Evolutionary conservation across 1,140 invertebrate genomes (phyloP), one percentile per base, ranked within the genome.

Genomic region (Drosophila kanapiae): DNA sequence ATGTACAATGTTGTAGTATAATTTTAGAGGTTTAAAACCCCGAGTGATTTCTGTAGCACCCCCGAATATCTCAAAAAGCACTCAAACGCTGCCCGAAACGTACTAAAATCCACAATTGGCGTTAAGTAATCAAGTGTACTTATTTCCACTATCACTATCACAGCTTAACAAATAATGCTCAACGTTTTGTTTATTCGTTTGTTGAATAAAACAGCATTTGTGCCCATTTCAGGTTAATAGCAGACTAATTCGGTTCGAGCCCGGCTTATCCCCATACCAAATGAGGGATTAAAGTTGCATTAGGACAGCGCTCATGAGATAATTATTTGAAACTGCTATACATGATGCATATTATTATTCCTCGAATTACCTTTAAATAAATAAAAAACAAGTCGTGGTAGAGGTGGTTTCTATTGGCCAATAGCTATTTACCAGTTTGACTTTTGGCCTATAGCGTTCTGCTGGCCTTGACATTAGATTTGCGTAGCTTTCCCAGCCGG

Each of bases 381-480:
- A 23, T 23, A 0, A 27, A 27, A 7, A 47, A 6, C 6, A 47
- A 27, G 14, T 16, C 1, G 8, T 27, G 13, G 3, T 13, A 6
- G 13, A 35, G 14, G 2, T 35, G 14, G 10, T n/a, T 56, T 10
- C 13, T 23, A n/a, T 56, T 56, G 18, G 31, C 16, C 49, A 7
- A n/a, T 56, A 56, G 23, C n/a, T 56, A 56, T 56, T 23, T 56
- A 27, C 53, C 53, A 38, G 3, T 38, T 56, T 56, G 53, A 56
- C 53, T 27, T 56, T 56, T 56, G 37, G 23, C 53, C 53, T 56
- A 56, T 56, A 56, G 53, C 1, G 4, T 27, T 23, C 33, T 13
- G 33, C 13, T 56, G 53, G 35, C 53, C 53, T 56, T 56, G 53
- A 56, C 53, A 56, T 56, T 56, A 56, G 53, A 38, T 56, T 56